These are phyloP conservation scores for Carcharodon carcharias DNA, from an alignment of 2,797 vertebrate species.

Conservation along the genomic window DNA sequence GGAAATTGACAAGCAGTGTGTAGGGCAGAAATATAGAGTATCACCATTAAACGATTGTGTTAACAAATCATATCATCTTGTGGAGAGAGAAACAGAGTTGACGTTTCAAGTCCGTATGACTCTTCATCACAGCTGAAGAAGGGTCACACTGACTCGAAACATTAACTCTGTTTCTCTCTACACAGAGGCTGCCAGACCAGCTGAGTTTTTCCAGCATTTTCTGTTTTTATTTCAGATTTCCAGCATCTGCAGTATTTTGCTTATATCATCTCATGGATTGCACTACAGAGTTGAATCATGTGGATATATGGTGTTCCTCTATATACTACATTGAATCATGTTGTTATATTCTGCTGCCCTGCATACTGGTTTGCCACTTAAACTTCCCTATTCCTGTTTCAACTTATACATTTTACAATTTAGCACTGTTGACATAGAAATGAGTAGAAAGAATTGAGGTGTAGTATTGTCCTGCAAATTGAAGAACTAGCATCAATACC, in stretches of 20 bases:
- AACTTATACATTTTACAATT: background rate
- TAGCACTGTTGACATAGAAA: background rate
- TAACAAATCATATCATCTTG: background rate
- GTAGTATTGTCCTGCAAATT: background rate
- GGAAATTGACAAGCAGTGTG: background rate
- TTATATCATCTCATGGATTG: no score
- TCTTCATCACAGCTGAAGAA: no score
- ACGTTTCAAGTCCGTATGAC: no score
- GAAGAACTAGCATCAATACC: background rate
- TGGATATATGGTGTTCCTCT: background rate
- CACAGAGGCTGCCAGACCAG: no score
- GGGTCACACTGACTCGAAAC: no score
- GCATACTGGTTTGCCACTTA: background rate
- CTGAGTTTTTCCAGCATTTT: no score
- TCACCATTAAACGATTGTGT: background rate
- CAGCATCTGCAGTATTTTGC: no score
- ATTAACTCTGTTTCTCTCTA: no score
- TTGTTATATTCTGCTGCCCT: background rate
- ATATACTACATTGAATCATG: background rate
- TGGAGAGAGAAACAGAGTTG: no score
- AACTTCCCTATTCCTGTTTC: background rate
- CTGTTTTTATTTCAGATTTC: no score
- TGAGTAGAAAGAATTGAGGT: background rate
- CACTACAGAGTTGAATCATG: background rate
- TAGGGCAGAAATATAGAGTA: background rate